Evolutionary conservation across 2,797 vertebrate species (phyloP), one percentile per base, ranked within the genome.

Genomic region (Morus bassanus): DNA sequence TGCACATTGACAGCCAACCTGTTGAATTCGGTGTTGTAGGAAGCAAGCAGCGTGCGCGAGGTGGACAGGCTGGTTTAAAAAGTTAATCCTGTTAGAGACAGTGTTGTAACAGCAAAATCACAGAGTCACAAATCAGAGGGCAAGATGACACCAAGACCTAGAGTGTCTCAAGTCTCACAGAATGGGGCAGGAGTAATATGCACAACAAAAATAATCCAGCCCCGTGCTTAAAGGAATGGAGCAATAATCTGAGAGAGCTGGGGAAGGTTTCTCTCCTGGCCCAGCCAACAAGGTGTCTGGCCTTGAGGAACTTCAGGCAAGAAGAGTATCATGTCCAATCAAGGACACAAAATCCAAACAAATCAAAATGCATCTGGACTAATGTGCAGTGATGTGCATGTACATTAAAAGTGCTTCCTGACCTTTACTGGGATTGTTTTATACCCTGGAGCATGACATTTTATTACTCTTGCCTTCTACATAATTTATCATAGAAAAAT

Each of bases 401-500:
- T 78, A 50, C 0, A 0, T 74, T 68, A 30, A 80, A 93, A 95
- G 84, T 80, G 63, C 87, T 94, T 72, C 54, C 93, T 95, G 95
- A 94, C 92, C 95, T 96, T 96, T 96, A 13, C 50, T 28, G 76
- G 78, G 57, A 78, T 91, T 77, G 75, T 78, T 89, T 89, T 68
- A 93, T 77, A 89, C 90, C 88, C 91, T 72, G 46, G 79, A 96
- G 94, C 81, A 48, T 39, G 57, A 78, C 68, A 80, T 93, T 91
- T 94, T 89, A 96, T 95, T 92, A 72, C 64, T 93, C 45, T 82
- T 23, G 7, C 57, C 72, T 91, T 89, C 87, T 95, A 85, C 75
- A 77, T 91, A 78, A 96, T 93, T 93, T 95, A 93, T 91, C 53
- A 14, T 85, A 91, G 75, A 85, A 94, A 96, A 97, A 96, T 85